Percentiles rank a stretch among this genome's conserved stretches.
Evolutionary conservation across 2,797 vertebrate genomes (phyloP).

Genomic region (Falco peregrinus): DNA sequence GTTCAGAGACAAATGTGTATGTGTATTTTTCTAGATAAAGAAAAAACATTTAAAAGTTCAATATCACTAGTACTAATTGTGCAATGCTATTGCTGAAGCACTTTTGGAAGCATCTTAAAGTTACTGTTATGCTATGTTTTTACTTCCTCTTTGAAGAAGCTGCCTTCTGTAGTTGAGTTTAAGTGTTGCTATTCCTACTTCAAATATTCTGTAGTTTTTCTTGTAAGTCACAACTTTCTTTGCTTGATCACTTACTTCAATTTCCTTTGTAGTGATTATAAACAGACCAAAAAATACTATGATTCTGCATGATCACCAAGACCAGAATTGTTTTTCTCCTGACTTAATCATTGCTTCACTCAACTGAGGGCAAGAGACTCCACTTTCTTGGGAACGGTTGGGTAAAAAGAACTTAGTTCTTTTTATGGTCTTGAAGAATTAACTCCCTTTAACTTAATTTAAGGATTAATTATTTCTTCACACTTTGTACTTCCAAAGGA

Average conservation of each 20-base stretch:
- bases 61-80: not conserved
- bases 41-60: not conserved
- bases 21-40: not conserved
- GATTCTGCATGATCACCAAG: not conserved
- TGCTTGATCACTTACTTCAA: not conserved
- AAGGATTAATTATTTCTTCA: not conserved
- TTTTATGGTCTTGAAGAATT: not conserved
- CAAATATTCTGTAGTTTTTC: not conserved
- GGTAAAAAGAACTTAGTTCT: not conserved
- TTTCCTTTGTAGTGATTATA: not conserved
- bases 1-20: not conserved
- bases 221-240: not conserved
- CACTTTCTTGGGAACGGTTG: not conserved
- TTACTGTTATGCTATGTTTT: not conserved
- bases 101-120: not conserved
- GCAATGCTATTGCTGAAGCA: not conserved
- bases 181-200: not conserved
- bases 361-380: not conserved
- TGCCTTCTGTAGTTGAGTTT: not conserved
- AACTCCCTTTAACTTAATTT: not conserved
- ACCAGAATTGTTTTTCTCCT: not conserved
- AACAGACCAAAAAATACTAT: not conserved
- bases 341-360: not conserved
- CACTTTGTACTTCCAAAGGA: not conserved
- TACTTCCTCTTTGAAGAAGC: not conserved